Percentiles rank a stretch among this genome's conserved stretches.
Evolutionary conservation across 2,113 vertebrate species (phyloP).

Genomic region (Microcebus griseorufus): DNA sequence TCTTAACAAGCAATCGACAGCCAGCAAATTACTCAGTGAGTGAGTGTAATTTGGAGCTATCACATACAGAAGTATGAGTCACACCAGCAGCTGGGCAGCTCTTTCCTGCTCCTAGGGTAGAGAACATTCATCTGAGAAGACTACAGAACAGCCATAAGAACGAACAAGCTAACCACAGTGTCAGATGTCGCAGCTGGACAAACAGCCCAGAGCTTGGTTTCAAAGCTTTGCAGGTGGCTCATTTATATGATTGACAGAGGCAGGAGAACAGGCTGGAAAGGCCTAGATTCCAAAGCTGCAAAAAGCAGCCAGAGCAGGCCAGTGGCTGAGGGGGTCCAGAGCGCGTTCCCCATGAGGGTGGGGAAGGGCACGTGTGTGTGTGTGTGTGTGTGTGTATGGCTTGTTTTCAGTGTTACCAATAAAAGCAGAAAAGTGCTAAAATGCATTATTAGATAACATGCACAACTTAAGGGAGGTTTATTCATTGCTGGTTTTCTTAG

Average conservation of each 20-base stretch:
- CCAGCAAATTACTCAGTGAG: conserved; percentile 59
- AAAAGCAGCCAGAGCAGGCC: not conserved
- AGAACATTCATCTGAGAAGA: not conserved
- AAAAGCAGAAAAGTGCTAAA: not conserved
- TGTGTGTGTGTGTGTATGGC: no score
- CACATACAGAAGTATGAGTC: conserved; percentile 1
- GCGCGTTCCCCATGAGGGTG: rapidly evolving
- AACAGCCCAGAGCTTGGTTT: not conserved
- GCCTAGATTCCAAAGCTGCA: not conserved
- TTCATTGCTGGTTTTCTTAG: not conserved
- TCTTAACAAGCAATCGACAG: conserved; percentile 38
- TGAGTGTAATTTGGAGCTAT: conserved; percentile 36
- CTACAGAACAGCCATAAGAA: not conserved
- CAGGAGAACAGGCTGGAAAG: not conserved
- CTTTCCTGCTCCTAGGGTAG: not conserved
- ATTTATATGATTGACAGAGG: not conserved
- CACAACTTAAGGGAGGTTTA: not conserved
- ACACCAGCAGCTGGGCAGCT: conserved; percentile 46
- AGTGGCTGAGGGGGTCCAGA: not conserved
- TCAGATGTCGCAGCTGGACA: conserved; percentile 28
- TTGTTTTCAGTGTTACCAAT: not conserved
- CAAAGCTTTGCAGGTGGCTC: not conserved
- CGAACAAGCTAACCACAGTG: not conserved
- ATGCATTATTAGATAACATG: not conserved
- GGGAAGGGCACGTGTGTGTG: not conserved